Evolutionary conservation across 2,113 vertebrate genomes (phyloP).

Genomic region (Poeciliopsis retropinna): DNA sequence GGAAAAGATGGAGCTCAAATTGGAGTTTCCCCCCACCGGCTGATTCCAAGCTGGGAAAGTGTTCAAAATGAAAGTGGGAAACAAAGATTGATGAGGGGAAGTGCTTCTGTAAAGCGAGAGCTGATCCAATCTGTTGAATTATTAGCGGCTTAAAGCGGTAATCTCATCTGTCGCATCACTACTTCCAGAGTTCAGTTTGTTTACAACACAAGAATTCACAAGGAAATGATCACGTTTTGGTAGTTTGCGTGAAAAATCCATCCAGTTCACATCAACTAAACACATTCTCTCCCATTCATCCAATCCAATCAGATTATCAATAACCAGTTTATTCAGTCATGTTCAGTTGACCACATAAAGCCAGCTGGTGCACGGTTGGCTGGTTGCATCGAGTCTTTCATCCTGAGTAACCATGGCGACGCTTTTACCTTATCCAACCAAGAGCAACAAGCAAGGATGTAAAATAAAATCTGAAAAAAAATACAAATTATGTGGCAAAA

Average conservation of each 20-base stretch:
- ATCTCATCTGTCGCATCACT: not conserved
- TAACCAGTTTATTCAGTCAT: not conserved
- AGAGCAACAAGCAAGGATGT: not conserved
- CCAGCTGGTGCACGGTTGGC: not conserved
- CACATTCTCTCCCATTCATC: not conserved
- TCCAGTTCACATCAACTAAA: not conserved
- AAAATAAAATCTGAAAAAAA: not conserved
- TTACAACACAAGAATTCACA: not conserved
- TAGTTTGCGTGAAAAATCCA: not conserved
- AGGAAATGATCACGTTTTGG: not conserved
- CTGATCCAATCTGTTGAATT: not conserved
- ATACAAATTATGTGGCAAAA: not conserved
- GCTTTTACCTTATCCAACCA: not conserved
- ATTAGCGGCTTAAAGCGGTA: not conserved
- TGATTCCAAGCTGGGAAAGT: slow-evolving; percentile 34
- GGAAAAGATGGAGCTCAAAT: slow-evolving; percentile 13
- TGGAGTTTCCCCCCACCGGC: slow-evolving; percentile 14
- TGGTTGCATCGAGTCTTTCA: not conserved
- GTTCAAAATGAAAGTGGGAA: slow-evolving; percentile 22
- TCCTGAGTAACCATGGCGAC: not conserved
- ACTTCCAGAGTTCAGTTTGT: not conserved
- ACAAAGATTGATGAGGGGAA: slow-evolving; percentile 8
- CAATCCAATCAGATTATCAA: not conserved
- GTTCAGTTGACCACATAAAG: not conserved
- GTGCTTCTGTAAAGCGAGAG: not conserved